Evolutionary conservation across 2,797 vertebrate genomes (phyloP).

Genomic region (Alectoris magna): DNA sequence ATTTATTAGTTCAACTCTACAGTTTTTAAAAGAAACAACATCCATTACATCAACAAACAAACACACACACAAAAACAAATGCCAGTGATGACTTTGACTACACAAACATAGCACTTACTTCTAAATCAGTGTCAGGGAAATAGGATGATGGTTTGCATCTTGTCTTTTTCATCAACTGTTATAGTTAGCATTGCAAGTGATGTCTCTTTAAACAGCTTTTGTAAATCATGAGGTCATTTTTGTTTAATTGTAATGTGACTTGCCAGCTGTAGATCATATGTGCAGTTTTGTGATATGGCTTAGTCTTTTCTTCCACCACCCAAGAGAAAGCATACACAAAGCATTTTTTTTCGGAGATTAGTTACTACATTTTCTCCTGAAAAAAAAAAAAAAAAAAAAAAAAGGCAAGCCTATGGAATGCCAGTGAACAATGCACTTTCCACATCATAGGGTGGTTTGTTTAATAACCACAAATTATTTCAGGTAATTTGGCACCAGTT

Average conservation of each 20-base stretch:
- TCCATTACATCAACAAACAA: not conserved
- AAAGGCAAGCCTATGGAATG: slow-evolving; percentile 4
- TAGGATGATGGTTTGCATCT: not conserved
- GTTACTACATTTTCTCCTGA: not conserved
- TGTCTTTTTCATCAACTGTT: not conserved
- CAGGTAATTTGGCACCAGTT: slow-evolving; percentile 71
- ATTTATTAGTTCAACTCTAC: not conserved
- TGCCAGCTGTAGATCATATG: slow-evolving; percentile 30
- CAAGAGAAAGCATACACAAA: slow-evolving; percentile 40
- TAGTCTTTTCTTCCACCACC: slow-evolving; percentile 32
- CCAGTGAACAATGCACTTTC: slow-evolving; percentile 46
- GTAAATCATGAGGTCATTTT: not conserved
- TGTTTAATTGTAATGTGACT: not conserved
- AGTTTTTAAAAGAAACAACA: not conserved
- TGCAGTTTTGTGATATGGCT: slow-evolving; percentile 5
- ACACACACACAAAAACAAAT: not conserved
- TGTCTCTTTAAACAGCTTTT: slow-evolving; percentile 2
- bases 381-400: too few species aligned
- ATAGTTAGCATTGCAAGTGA: not conserved
- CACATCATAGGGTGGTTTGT: slow-evolving; percentile 52
- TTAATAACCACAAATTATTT: slow-evolving; percentile 75
- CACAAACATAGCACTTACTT: not conserved
- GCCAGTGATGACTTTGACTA: not conserved
- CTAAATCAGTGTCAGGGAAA: not conserved
- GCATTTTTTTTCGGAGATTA: slow-evolving; percentile 26